Evolutionary conservation across 2,888 invertebrate species (phyloP).

Genomic region (Amorpha juglandis): DNA sequence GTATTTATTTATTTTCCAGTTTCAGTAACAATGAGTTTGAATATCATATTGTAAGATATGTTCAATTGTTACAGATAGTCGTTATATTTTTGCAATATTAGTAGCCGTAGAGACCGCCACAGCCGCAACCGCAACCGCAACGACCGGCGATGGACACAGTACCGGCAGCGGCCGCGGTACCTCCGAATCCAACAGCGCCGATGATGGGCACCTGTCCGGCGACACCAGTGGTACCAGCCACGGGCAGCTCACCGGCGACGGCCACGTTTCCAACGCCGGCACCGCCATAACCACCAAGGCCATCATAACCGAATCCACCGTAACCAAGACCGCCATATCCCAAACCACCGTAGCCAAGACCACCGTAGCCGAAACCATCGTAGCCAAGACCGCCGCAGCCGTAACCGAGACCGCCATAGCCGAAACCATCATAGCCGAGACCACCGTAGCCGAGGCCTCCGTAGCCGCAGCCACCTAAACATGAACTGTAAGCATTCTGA

Average conservation of each 20-base stretch:
- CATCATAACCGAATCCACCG: slow-evolving; percentile 31
- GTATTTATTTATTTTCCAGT: too few relatives aligned
- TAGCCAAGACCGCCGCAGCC: slow-evolving; percentile 28
- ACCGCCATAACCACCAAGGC: slow-evolving; percentile 26
- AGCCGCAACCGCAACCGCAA: slow-evolving; percentile 24
- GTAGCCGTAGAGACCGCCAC: neutral
- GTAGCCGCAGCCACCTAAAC: too few relatives aligned
- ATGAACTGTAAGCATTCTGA: neutral
- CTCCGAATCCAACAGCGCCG: slow-evolving; percentile 49
- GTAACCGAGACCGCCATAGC: slow-evolving; percentile 37
- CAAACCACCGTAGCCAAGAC: slow-evolving; percentile 29
- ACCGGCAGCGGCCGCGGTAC: slow-evolving; percentile 53
- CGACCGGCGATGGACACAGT: slow-evolving; percentile 31
- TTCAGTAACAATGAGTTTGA: too few relatives aligned
- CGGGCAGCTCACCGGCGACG: slow-evolving; percentile 47
- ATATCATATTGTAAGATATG: too few relatives aligned
- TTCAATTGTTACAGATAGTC: too few relatives aligned
- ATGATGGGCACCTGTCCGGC: slow-evolving; percentile 49
- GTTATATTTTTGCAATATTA: too few relatives aligned
- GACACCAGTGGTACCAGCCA: slow-evolving; percentile 44
- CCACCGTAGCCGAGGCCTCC: neutral
- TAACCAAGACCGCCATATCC: slow-evolving; percentile 27
- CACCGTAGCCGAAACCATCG: slow-evolving; percentile 14
- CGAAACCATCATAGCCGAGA: slow-evolving; percentile 5
- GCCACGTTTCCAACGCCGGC: slow-evolving; percentile 45